Conservation (phyloP, 2,888 invertebrate genomes). For the Conchocele bisecta region DNA sequence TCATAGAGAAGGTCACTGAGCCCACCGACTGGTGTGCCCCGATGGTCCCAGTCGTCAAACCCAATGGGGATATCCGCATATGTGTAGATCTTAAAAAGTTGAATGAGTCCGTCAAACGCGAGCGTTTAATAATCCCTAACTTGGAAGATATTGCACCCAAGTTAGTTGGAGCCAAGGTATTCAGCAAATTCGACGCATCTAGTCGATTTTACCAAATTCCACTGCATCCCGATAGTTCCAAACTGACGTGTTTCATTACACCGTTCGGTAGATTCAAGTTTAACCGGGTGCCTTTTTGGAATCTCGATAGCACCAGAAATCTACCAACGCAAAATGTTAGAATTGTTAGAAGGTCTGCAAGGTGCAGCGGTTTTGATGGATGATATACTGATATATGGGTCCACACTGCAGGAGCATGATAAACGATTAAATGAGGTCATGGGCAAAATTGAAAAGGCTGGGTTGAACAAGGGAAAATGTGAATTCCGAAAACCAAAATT, state of each 20-base stretch:
- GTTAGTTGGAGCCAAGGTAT: slow-evolving; percentile 38
- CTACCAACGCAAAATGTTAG: slow-evolving; percentile 30
- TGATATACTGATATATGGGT: slow-evolving; percentile 48
- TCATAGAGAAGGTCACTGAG: slow-evolving; percentile 33
- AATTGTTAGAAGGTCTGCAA: slow-evolving; percentile 31
- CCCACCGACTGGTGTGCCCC: slow-evolving; percentile 46
- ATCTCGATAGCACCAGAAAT: slow-evolving; percentile 44
- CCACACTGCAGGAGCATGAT: slow-evolving; percentile 37
- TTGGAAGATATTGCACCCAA: slow-evolving; percentile 43
- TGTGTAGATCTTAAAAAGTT: slow-evolving; percentile 54
- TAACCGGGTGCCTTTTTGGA: slow-evolving; percentile 39
- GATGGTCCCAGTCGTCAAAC: slow-evolving; percentile 49
- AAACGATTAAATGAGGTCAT: slow-evolving; percentile 22
- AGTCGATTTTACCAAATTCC: slow-evolving; percentile 51
- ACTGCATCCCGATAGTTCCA: slow-evolving; percentile 30
- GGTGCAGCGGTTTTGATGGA: slow-evolving; percentile 44
- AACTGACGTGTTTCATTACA: slow-evolving; percentile 44
- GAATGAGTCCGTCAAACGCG: slow-evolving; percentile 43
- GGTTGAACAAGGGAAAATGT: slow-evolving; percentile 56
- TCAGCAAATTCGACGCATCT: slow-evolving; percentile 48
- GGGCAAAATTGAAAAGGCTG: slow-evolving; percentile 13
- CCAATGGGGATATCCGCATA: slow-evolving; percentile 35
- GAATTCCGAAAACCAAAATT: slow-evolving; percentile 28
- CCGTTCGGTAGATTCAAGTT: slow-evolving; percentile 45
- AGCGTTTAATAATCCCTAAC: slow-evolving; percentile 47